phyloP scores from a whole-genome alignment of 1,140 invertebrate species.

The Zeugodacus cucurbitae region DNA sequence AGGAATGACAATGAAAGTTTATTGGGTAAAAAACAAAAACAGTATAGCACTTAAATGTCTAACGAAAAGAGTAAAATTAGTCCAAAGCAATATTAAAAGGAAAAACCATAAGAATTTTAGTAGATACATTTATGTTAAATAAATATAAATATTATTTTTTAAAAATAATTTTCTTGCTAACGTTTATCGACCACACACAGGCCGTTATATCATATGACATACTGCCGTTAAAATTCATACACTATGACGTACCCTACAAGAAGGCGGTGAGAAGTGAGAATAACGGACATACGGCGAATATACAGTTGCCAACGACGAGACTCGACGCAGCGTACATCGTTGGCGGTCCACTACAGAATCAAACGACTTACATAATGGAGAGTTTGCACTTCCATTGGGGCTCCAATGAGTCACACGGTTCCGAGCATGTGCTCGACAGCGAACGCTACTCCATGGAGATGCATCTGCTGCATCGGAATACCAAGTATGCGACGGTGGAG shows the following conservation, averaged over 20 bases:
- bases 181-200: not conserved
- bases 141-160: no score
- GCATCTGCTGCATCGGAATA: constrained; percentile 89
- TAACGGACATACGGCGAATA: constrained; percentile 38
- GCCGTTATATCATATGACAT: not conserved
- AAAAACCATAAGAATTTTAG: no score
- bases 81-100: no score
- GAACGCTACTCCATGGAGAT: constrained; percentile 79
- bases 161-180: not conserved
- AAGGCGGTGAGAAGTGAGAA: not conserved
- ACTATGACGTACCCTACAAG: constrained; percentile 23
- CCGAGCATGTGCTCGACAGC: constrained; percentile 69
- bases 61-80: no score
- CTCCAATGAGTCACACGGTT: constrained; percentile 65
- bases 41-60: no score
- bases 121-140: no score
- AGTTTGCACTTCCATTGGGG: constrained; percentile 71
- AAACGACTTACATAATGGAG: constrained; percentile 65
- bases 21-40: no score
- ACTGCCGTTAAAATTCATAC: not conserved
- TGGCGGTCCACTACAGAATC: constrained; percentile 49
- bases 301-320: not conserved
- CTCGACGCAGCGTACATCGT: constrained; percentile 31
- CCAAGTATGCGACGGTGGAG: constrained; percentile 72
- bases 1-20: no score